These are phyloP conservation scores for Valencia hispanica DNA, from an alignment of 2,797 vertebrate species.

Conservation along the genomic window DNA sequence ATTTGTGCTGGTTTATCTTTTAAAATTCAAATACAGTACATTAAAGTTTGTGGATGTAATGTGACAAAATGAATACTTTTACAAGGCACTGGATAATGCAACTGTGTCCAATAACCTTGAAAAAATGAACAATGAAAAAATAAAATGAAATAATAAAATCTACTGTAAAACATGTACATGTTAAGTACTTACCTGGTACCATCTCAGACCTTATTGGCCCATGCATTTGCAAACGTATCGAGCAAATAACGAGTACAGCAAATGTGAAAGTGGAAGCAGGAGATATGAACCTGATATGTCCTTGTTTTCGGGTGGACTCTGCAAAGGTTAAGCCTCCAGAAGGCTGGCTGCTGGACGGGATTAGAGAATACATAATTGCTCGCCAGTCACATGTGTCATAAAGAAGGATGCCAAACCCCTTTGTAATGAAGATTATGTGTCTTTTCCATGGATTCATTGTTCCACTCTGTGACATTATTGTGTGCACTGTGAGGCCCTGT, in stretches of 20 bases:
- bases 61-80: not conserved
- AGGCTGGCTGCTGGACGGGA: constrained; percentile 65
- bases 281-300: constrained; percentile 50
- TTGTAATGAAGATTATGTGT: constrained; percentile 80
- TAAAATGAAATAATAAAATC: constrained; percentile 59
- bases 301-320: constrained; percentile 66
- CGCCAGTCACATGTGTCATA: constrained; percentile 77
- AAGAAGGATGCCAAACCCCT: constrained; percentile 67
- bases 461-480: constrained; percentile 69
- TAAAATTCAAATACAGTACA: not conserved
- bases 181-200: constrained; percentile 37
- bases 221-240: constrained; percentile 43
- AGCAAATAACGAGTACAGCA: constrained; percentile 46
- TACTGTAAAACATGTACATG: constrained; percentile 51
- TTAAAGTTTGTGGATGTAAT: not conserved
- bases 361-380: constrained; percentile 78
- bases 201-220: constrained; percentile 35
- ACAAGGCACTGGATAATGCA: not conserved
- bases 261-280: constrained; percentile 17
- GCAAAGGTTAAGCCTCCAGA: constrained; percentile 65
- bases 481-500: constrained; percentile 57
- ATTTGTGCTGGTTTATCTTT: not conserved
- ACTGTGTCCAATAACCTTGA: constrained; percentile 69
- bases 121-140: constrained; percentile 68
- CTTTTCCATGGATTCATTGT: constrained; percentile 82